These are phyloP conservation scores for Ichneumoninae sp. DNA, from an alignment of 2,888 invertebrate species.

Conservation along the genomic window DNA sequence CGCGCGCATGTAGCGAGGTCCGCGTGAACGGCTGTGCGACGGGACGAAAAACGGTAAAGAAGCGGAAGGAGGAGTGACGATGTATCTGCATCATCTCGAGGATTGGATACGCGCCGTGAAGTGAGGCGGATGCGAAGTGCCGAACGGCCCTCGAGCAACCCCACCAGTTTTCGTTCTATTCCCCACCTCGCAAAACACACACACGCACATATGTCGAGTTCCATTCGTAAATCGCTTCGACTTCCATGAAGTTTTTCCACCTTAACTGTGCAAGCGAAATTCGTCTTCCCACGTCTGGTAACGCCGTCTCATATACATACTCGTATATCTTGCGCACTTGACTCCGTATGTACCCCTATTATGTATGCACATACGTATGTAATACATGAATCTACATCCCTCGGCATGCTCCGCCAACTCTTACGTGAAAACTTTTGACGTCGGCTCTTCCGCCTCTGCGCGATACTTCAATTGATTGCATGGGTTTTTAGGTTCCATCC, in stretches of 20 bases:
- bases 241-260: constrained; percentile 57
- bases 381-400: constrained; percentile 28
- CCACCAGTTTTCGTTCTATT: constrained; percentile 15
- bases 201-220: constrained; percentile 32
- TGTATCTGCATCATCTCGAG: constrained; percentile 76
- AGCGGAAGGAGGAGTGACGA: constrained; percentile 26
- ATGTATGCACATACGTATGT: constrained; percentile 24
- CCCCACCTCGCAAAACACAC: background rate
- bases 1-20: constrained; percentile 12
- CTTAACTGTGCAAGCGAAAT: constrained; percentile 46
- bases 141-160: constrained; percentile 11
- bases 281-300: constrained; percentile 42
- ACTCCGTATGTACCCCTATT: constrained; percentile 13
- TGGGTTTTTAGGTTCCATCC: constrained; percentile 41
- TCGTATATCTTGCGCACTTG: constrained; percentile 19
- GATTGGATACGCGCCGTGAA: constrained; percentile 73
- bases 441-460: constrained; percentile 2
- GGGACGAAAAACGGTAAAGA: background rate
- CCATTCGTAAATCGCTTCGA: constrained; percentile 62
- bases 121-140: constrained; percentile 72
- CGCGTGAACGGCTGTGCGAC: background rate
- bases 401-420: constrained; percentile 33
- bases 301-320: constrained; percentile 28
- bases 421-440: constrained; percentile 64
- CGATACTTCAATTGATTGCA: constrained; percentile 56